Base-by-base conservation (phyloP, 2,888 invertebrate genomes). In the Crocallis elinguaria region DNA sequence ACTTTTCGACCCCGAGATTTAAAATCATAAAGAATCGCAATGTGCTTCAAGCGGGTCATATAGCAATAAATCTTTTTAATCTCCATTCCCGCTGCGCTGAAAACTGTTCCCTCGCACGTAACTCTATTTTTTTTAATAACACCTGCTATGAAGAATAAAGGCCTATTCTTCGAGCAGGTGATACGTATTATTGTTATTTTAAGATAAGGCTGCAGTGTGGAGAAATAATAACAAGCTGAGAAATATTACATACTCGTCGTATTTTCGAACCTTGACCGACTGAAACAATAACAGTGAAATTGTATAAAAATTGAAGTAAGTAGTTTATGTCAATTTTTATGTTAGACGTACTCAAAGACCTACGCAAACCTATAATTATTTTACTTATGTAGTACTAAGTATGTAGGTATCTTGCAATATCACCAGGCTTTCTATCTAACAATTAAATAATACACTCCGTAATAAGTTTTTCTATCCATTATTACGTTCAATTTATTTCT, bases 61-160 rank as follows among this genome's bases (percentile, higher is more conserved):
- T 56, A 49, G 51, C 23, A 27, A 53, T 59, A 52, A 50, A 52
- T 59, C 48, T 56, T 55, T 67, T 57, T 58, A 60, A 70, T 63
- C 60, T 62, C 51, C 69, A 60, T 64, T 70, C 71, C 65, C 67
- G 64, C 62, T 66, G 65, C 49, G 57, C 57, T 63, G 66, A 74
- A 73, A 43, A 39, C 56, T 43, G 54, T 67, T 71, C 76, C 73
- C 71, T 69, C 68, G 60, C 69, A 68, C 58, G 66, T 72, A 68
- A n/a, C 65, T 64, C 58, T 57, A 50, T 60, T 74, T 79, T 82
- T 82, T 81, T 75, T 60, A 33, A 25, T 65, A 64, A 64, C 86
- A 87, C 85, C 87, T 86, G 87, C 81, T 70, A 57, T 49, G 42
- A 60, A 57, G 49, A 45, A 64, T 65, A 72, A 80, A 74, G 9